Base-by-base conservation (phyloP, 2,113 vertebrate species). In the Bubalus kerabau region DNA sequence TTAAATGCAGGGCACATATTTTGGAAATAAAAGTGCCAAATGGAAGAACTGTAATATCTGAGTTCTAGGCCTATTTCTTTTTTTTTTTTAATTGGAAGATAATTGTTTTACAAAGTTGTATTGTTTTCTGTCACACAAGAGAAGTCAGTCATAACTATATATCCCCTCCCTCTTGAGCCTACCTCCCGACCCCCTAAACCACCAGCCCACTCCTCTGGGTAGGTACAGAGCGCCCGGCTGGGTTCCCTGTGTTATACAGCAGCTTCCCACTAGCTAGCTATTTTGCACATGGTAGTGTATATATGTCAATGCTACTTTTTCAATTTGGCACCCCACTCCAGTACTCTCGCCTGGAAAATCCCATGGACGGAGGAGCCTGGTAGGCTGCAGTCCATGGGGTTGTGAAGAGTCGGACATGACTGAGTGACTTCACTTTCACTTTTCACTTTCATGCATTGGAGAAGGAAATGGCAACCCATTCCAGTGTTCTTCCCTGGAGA, bases 341-440 rank as follows among this genome's bases (percentile, higher is more conserved):
- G 9, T 59, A 24, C 57, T 59, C 23, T 59, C 11, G 1, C 2
- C 57, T 59, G 23, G 57, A 59, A 59, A 59, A 59, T 24, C 57
- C 57, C 57, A 59, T 59, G 57, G 3, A 24, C 4, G 0, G 23
- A 59, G 57, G 23, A 26, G 57, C 57, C 57, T 59, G 57, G 57
- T 26, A 4, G 57, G 57, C 24, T 59, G 0, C 4, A 59, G 10
- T 59, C 24, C 24, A 26, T 59, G 24, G 24, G 23, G 57, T 59
- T 4, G 3, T 24, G 11, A 2, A 59, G 57, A 2, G 57, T 59
- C 0, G 24, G 57, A 26, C 57, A 59, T 10, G 1, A 0, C 57
- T 26, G 24, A 59, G 57, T 2, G 4, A 5, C 57, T 59, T 59
- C 24, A 12, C 24, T 59, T 26, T 59, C 57, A 59, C 24, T 59